phyloP scores from a whole-genome alignment of 2,888 invertebrate genomes.

The Venustoraphidia nigricollis region DNA sequence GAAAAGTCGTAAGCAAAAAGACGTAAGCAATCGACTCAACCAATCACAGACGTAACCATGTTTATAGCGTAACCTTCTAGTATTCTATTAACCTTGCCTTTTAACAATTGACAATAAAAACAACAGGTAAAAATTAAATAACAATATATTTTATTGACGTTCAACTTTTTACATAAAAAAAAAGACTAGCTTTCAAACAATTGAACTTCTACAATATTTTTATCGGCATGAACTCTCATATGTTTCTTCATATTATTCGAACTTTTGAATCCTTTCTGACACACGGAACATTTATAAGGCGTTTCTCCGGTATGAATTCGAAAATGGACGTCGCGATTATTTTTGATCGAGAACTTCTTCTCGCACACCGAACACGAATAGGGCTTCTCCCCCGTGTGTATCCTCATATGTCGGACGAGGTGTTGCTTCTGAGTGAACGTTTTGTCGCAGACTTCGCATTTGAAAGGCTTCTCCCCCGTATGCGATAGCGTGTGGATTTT shows the following conservation, averaged over 20 bases:
- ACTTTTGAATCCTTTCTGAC: slow-evolving; percentile 13
- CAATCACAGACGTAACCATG: no score
- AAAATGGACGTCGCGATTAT: slow-evolving; percentile 12
- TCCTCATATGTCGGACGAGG: slow-evolving; percentile 10
- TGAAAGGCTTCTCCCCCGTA: slow-evolving; percentile 19
- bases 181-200: no score
- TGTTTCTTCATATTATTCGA: slow-evolving; percentile 15
- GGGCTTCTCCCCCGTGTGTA: slow-evolving; percentile 11
- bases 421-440: slow-evolving; percentile 9
- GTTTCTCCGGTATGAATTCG: slow-evolving; percentile 14
- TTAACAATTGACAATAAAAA: no score
- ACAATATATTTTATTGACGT: no score
- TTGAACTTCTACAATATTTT: not conserved
- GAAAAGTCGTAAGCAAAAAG: no score
- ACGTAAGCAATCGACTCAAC: no score
- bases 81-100: no score
- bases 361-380: slow-evolving; percentile 10
- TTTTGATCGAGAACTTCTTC: slow-evolving; percentile 11
- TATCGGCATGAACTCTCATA: slow-evolving; percentile 7
- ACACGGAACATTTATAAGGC: slow-evolving; percentile 12
- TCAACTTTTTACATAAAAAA: no score
- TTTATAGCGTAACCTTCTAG: no score
- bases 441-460: slow-evolving; percentile 10
- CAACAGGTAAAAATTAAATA: no score
- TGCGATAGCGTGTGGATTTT: slow-evolving; percentile 20